phyloP scores from a whole-genome alignment of 2,888 invertebrate species.

The Branchellion lobata region DNA sequence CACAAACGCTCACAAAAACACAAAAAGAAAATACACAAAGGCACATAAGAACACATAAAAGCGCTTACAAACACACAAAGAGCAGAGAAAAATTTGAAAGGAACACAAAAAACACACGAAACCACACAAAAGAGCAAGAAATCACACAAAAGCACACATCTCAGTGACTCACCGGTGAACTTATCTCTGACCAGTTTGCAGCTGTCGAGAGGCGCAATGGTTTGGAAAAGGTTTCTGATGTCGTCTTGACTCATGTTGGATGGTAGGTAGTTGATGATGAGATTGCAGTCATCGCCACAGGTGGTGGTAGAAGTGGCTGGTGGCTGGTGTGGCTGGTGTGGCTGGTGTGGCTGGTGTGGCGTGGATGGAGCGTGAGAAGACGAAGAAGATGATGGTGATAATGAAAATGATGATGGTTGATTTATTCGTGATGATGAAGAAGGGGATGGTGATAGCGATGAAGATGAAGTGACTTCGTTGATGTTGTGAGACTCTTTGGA shows the following conservation, averaged over 20 bases:
- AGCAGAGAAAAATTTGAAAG: too few relatives aligned
- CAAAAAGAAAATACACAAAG: too few relatives aligned
- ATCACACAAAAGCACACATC: neutral
- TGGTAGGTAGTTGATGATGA: conserved; percentile 38
- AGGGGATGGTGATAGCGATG: neutral
- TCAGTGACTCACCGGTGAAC: conserved; percentile 10
- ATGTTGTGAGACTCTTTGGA: neutral
- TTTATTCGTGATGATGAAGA: neutral
- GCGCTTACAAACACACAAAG: neutral
- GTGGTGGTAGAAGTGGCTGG: neutral
- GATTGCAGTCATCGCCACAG: conserved; percentile 7
- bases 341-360: too few relatives aligned
- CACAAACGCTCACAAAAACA: neutral
- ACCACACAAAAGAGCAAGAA: too few relatives aligned
- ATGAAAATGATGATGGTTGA: neutral
- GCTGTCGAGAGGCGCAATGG: conserved; percentile 32
- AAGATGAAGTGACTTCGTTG: neutral
- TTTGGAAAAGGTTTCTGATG: conserved; percentile 29
- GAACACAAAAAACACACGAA: too few relatives aligned
- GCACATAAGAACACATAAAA: too few relatives aligned
- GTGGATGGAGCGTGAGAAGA: neutral
- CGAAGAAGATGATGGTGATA: neutral
- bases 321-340: too few relatives aligned
- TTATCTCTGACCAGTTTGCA: conserved; percentile 40
- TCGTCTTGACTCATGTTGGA: conserved; percentile 38